Evolutionary conservation across 2,113 vertebrate species (phyloP), one percentile per base, ranked within the genome.

Genomic region (Penelope pileata): DNA sequence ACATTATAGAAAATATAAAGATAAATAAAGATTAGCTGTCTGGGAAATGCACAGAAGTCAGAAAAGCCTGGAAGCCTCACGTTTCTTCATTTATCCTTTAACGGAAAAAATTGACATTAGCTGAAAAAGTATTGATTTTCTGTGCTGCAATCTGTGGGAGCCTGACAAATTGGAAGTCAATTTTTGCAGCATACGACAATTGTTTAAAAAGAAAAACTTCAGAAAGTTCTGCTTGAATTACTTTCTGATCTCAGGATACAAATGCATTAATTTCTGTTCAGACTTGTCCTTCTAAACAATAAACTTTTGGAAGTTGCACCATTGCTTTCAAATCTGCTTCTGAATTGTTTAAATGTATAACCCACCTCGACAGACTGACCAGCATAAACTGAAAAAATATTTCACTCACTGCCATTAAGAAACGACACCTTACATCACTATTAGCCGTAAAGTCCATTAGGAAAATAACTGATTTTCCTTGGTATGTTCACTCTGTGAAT

Each of bases 71-170:
- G 75, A 63, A 83, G n/a, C 40, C 53, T 93, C 79, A 51, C 2
- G 3, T 16, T 67, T 93, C 68, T 43, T 83, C 76, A 90, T 88
- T 86, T 92, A 73, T 92, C 53, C 45, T 86, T 73, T 62, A 88
- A 81, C 26, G 56, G 54, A 90, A 90, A 91, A 96, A 81, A 83
- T 0, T 80, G 19, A 74, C 82, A 56, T 86, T 63, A 91, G 34
- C 72, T 75, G 72, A 86, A 90, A 92, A 90, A 60, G 18, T 56
- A 97, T 63, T 86, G 90, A 86, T 94, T 93, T 93, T 86, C 51
- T 81, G 21, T 54, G 79, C 60, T 75, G 50, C 67, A 78, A 68
- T 81, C 56, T 64, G 63, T 72, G 34, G 38, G 60, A 77, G 73
- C 36, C 79, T 72, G 43, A 83, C 70, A 43, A 80, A 80, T 0